Percentiles rank a stretch among this genome's conserved stretches.
Conservation (phyloP, 2,888 invertebrate species). For the Zhuqinia jingwanae region DNA sequence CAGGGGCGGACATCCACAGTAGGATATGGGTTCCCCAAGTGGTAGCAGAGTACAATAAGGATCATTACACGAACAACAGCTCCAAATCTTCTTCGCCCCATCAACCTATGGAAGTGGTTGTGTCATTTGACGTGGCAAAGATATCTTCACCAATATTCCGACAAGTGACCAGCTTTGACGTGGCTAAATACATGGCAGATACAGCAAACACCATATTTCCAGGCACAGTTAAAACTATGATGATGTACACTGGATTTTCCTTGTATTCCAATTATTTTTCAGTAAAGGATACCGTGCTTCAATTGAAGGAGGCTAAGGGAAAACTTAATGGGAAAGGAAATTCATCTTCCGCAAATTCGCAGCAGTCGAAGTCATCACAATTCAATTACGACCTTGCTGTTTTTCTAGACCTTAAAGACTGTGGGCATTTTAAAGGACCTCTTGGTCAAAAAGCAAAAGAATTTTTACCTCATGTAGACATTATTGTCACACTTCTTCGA, state of each 20-base stretch:
- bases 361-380: too few relatives aligned
- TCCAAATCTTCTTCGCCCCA: not conserved
- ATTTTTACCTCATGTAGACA: slow-evolving; percentile 20
- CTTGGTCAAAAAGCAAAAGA: slow-evolving; percentile 45
- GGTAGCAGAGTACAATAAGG: slow-evolving; percentile 23
- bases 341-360: not conserved
- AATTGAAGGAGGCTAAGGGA: slow-evolving; percentile 20
- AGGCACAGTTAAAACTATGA: slow-evolving; percentile 41
- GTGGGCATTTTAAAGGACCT: slow-evolving; percentile 39
- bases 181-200: slow-evolving; percentile 52
- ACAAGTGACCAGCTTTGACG: slow-evolving; percentile 44
- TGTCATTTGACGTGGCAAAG: slow-evolving; percentile 25
- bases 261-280: not conserved
- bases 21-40: slow-evolving; percentile 12
- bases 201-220: slow-evolving; percentile 33
- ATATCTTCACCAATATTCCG: not conserved
- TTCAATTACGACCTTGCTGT: slow-evolving; percentile 21
- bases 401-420: slow-evolving; percentile 37
- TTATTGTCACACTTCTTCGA: not conserved
- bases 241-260: slow-evolving; percentile 39
- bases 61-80: not conserved
- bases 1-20: not conserved
- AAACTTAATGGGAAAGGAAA: slow-evolving; percentile 10
- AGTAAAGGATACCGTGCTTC: not conserved
- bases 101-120: slow-evolving; percentile 30